Evolutionary conservation across 35 echinoderm and acorn worm species (phyloP).

Genomic region (Apostichopus japonicus): DNA sequence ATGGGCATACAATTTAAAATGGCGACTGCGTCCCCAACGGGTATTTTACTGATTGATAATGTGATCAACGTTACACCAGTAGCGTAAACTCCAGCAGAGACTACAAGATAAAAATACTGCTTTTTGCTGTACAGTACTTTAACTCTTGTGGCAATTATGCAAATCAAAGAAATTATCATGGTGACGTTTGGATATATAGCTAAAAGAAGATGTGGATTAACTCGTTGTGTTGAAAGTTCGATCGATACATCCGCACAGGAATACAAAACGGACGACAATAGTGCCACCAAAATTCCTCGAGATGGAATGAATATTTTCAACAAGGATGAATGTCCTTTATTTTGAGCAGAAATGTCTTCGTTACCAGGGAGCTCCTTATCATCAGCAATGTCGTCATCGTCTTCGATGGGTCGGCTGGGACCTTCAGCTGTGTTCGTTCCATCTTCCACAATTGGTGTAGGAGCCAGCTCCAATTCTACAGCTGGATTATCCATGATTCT

Average conservation of each 20-base stretch:
- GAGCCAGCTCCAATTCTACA: too few relatives aligned
- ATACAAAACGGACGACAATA: neutral
- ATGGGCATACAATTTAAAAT: too few relatives aligned
- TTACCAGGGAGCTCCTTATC: neutral
- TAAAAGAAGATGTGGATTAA: neutral
- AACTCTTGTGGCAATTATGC: neutral
- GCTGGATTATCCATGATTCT: too few relatives aligned
- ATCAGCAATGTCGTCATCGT: neutral
- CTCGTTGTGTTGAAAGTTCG: conserved; percentile 1
- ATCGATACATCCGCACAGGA: neutral
- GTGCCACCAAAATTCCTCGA: conserved; percentile 14
- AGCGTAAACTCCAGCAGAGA: neutral
- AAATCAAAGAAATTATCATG: neutral
- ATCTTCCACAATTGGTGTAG: neutral
- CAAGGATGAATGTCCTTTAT: neutral
- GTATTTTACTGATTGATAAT: conserved; percentile 35
- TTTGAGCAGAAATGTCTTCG: neutral
- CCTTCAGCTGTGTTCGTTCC: too few relatives aligned
- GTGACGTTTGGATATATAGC: neutral
- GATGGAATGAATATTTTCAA: neutral
- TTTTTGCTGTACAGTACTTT: neutral
- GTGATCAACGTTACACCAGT: neutral
- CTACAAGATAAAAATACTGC: neutral
- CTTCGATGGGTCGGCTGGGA: too few relatives aligned
- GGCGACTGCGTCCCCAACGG: neutral